Evolutionary conservation across 1,140 invertebrate genomes (phyloP), one percentile per base, ranked within the genome.

Genomic region (Papilio glaucus): DNA sequence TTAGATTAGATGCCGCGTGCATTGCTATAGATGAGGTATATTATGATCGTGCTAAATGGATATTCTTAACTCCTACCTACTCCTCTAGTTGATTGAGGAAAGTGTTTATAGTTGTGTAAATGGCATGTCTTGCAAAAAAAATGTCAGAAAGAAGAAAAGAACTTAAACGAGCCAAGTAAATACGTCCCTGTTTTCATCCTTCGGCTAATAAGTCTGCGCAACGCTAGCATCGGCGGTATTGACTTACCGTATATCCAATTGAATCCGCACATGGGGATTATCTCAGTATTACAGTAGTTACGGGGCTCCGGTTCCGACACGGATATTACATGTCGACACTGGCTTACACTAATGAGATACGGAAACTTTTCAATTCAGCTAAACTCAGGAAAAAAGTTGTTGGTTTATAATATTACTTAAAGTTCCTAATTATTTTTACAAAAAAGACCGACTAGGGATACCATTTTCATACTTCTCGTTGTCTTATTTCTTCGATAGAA

Each of bases 321-420:
- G 37, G 15, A 65, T 65, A 65, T 65, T 65, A 39, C 29, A 41
- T 65, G 62, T 65, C 62, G 15, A 65, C 33, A 65, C 29, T 39
- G 62, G 37, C 37, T 65, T 65, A 65, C 29, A 65, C 62, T 65
- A 65, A 38, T 65, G 9, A 41, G 62, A 65, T 65, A 38, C 62
- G 33, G 4, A 39, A 21, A 9, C 12, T 39, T n/a, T 21, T 65
- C 62, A 39, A 65, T 37, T 41, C 49, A 57, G 9, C 49, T 57
- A 4, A 26, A 24, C 10, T 57, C 8, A 9, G 21, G 21, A 13
- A 12, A 57, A 53, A 57, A 12, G 9, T 21, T 7, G 8, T 49
- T 21, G 15, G 7, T 49, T 49, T 49, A 45, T 45, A 6, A 5
- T n/a, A 18, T 45, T 45, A 45, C n/a, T 45, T 45, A n/a, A 45